Evolutionary conservation across 1,140 invertebrate genomes (phyloP).

Genomic region (Lasaia peninsularis): DNA sequence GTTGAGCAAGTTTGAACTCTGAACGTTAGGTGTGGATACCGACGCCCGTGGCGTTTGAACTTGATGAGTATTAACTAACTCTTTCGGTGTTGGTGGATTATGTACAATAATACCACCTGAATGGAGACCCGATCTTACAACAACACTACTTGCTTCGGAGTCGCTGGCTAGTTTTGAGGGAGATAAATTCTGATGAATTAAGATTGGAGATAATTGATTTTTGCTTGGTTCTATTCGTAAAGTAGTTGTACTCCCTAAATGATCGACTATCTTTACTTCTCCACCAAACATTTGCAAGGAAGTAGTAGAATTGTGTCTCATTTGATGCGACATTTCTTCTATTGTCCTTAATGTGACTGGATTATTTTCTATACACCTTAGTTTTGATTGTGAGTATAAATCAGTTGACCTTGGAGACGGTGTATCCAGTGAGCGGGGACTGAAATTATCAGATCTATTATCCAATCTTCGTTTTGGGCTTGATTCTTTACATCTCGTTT

Average conservation of each 20-base stretch:
- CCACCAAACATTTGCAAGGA: conserved; percentile 87
- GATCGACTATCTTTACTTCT: conserved; percentile 85
- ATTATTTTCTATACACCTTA: conserved; percentile 74
- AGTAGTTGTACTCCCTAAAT: conserved; percentile 82
- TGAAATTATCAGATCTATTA: conserved; percentile 67
- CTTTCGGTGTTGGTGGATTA: conserved; percentile 77
- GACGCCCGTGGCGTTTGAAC: conserved; percentile 79
- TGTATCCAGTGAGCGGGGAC: conserved; percentile 58
- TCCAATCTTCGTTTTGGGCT: conserved; percentile 68
- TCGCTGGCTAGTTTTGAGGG: conserved; percentile 63
- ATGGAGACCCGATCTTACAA: conserved; percentile 85
- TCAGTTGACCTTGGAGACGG: conserved; percentile 55
- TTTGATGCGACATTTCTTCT: conserved; percentile 77
- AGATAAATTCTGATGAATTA: conserved; percentile 70
- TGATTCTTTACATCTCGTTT: conserved; percentile 48
- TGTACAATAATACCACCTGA: conserved; percentile 86
- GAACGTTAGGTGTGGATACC: conserved; percentile 78
- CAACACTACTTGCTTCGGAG: conserved; percentile 79
- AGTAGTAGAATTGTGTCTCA: conserved; percentile 74
- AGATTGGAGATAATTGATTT: conserved; percentile 73
- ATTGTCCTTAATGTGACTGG: conserved; percentile 74
- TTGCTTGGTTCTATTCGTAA: conserved; percentile 83
- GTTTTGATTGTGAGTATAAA: conserved; percentile 73
- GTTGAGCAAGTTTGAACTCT: conserved; percentile 78
- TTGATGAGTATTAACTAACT: conserved; percentile 62